These are phyloP conservation scores for Drosophila athabasca DNA, from an alignment of 1,140 invertebrate species.

Conservation along the genomic window DNA sequence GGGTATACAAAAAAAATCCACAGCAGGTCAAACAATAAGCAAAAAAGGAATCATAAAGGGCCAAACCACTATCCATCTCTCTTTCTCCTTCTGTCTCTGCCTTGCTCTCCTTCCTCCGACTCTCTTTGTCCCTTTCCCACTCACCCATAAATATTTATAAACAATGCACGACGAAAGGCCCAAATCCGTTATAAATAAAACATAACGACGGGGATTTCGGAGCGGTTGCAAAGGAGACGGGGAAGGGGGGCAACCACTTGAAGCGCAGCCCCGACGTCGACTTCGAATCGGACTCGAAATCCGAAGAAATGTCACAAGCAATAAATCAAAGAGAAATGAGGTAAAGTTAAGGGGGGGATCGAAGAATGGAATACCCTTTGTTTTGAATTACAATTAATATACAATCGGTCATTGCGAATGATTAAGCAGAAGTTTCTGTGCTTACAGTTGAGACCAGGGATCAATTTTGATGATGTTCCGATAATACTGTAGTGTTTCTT, in stretches of 20 bases:
- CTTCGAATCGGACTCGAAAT: neutral
- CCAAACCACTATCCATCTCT: slow-evolving; percentile 6
- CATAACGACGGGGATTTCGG: slow-evolving; percentile 65
- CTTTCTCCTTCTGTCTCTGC: neutral
- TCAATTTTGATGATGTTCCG: too few relatives aligned
- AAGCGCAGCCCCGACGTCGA: slow-evolving; percentile 47
- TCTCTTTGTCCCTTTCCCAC: slow-evolving; percentile 1
- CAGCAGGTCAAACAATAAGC: slow-evolving; percentile 42
- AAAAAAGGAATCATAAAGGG: slow-evolving; percentile 24
- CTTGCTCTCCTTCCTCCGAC: slow-evolving; percentile 4
- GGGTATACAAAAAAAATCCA: slow-evolving; percentile 1
- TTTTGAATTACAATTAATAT: neutral
- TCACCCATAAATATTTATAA: slow-evolving; percentile 74
- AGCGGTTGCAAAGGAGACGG: neutral
- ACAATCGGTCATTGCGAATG: too few relatives aligned
- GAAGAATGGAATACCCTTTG: neutral
- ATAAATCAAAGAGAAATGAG: slow-evolving; percentile 64
- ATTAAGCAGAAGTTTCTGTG: too few relatives aligned
- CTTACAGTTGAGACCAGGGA: too few relatives aligned
- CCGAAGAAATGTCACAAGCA: slow-evolving; percentile 73
- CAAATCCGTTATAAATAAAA: slow-evolving; percentile 81
- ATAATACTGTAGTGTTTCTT: too few relatives aligned
- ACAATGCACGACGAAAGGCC: slow-evolving; percentile 52
- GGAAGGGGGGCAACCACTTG: slow-evolving; percentile 57
- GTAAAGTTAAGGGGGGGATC: neutral